These are phyloP conservation scores for Oryzias melastigma DNA, from an alignment of 2,113 vertebrate species.

Conservation along the genomic window DNA sequence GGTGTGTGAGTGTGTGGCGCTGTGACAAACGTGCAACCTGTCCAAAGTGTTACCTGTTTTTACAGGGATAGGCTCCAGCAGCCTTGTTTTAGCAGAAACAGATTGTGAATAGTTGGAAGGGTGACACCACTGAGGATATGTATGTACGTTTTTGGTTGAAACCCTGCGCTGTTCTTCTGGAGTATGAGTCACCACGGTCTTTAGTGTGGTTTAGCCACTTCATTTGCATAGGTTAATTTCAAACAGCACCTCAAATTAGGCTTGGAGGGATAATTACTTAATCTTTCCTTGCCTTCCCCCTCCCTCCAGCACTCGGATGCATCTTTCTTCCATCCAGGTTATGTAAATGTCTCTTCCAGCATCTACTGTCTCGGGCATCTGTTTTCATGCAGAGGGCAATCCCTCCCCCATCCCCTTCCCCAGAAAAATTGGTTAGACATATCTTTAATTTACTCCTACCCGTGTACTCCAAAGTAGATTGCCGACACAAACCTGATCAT, in stretches of 20 bases:
- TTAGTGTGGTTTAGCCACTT: slow-evolving; percentile 79
- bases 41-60: too few relatives aligned
- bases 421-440: slow-evolving; percentile 74
- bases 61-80: too few relatives aligned
- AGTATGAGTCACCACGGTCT: slow-evolving; percentile 59
- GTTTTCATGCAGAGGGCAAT: slow-evolving; percentile 68
- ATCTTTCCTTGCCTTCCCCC: slow-evolving; percentile 77
- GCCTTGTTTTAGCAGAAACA: too few relatives aligned
- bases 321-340: slow-evolving; percentile 79
- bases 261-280: slow-evolving; percentile 97
- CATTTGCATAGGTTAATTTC: slow-evolving; percentile 96
- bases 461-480: slow-evolving; percentile 68
- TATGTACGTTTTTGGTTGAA: not conserved
- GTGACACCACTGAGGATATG: too few relatives aligned
- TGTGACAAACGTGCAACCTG: too few relatives aligned
- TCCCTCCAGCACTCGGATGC: slow-evolving; percentile 39
- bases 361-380: slow-evolving; percentile 62
- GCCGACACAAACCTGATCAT: slow-evolving; percentile 75
- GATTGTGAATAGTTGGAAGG: too few relatives aligned
- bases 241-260: slow-evolving; percentile 91
- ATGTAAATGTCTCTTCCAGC: slow-evolving; percentile 88
- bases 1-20: too few relatives aligned
- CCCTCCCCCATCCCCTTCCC: not conserved
- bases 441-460: slow-evolving; percentile 82
- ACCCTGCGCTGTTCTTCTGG: slow-evolving; percentile 34